phyloP scores from a whole-genome alignment of 23 tunicate genomes.

The Corella eumyota region DNA sequence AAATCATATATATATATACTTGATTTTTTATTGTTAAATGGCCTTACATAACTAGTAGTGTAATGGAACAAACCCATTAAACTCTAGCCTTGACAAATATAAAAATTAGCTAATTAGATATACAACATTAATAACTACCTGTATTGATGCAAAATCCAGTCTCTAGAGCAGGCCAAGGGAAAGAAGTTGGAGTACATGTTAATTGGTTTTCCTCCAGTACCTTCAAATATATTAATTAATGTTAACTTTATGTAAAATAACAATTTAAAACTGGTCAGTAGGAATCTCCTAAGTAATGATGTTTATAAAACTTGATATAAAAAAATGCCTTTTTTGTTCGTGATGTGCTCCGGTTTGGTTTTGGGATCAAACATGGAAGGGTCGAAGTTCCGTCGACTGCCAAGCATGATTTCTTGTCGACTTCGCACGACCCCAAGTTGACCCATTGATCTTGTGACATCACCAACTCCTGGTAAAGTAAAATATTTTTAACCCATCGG shows the following conservation, averaged over 20 bases:
- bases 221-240: conserved; percentile 1
- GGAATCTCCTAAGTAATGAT: neutral
- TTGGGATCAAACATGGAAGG: conserved; percentile 65
- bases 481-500: no score
- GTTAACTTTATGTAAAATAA: neutral
- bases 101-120: no score
- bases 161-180: conserved; percentile 33
- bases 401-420: conserved; percentile 26
- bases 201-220: conserved; percentile 30
- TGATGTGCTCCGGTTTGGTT: conserved; percentile 65
- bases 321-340: conserved; percentile 36
- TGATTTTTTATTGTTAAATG: no score
- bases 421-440: conserved; percentile 4
- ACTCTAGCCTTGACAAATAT: no score
- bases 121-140: conserved; percentile 44
- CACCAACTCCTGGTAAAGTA: neutral
- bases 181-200: conserved; percentile 39
- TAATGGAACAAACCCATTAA: no score
- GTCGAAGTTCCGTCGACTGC: conserved; percentile 36
- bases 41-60: no score
- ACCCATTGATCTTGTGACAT: conserved; percentile 12
- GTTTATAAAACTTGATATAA: neutral
- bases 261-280: neutral
- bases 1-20: no score
- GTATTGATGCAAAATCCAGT: conserved; percentile 78